phyloP scores from a whole-genome alignment of 2,113 vertebrate species.

The Spea bombifrons region DNA sequence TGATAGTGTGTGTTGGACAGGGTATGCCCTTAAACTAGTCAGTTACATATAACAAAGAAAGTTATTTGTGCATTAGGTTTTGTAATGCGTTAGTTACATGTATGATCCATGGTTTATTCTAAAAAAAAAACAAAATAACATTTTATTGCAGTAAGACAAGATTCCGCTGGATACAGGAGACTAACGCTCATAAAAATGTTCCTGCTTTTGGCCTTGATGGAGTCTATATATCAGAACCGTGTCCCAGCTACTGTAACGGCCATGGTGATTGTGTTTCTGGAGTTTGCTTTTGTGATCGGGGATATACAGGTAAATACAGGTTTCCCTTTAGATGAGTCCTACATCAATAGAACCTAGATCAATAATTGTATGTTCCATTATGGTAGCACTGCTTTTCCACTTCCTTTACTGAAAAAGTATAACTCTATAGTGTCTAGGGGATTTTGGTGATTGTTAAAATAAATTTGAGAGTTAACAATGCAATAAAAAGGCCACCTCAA shows the following conservation, averaged over 20 bases:
- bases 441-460: no score
- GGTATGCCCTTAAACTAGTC: no score
- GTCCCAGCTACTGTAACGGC: constrained; percentile 89
- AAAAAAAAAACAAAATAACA: neutral
- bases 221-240: constrained; percentile 94
- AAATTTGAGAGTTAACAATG: neutral
- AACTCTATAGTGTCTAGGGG: no score
- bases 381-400: no score
- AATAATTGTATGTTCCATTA: no score
- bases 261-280: constrained; percentile 93
- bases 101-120: neutral
- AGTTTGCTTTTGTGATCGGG: constrained; percentile 96
- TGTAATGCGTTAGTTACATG: no score
- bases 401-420: no score
- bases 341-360: no score
- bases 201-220: constrained; percentile 88
- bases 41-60: no score
- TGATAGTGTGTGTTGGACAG: no score
- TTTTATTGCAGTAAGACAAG: constrained; percentile 81
- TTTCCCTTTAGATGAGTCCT: no score
- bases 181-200: constrained; percentile 80
- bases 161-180: constrained; percentile 98
- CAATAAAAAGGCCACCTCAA: neutral
- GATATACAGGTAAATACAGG: constrained; percentile 78
- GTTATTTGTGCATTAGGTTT: no score